A percentile compares a stretch with the other conserved stretches of the same genome.
phyloP scores from a whole-genome alignment of 2,797 vertebrate species.

The Eleutherodactylus coqui region DNA sequence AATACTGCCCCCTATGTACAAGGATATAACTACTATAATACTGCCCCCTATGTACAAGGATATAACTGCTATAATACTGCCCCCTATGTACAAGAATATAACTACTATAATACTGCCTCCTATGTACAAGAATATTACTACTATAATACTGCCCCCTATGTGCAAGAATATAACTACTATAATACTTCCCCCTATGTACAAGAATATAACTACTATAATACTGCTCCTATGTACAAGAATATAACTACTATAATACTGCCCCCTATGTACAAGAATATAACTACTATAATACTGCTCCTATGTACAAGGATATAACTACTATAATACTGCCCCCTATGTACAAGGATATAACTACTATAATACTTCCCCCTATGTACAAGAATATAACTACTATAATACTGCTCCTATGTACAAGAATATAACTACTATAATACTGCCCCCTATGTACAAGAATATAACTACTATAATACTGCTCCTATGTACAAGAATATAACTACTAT shows the following conservation, averaged over 20 bases:
- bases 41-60: no score
- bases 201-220: neutral
- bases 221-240: neutral
- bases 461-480: neutral
- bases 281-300: neutral
- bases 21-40: conserved; percentile 7
- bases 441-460: conserved; percentile 6
- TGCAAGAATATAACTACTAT: neutral
- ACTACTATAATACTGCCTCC: conserved; percentile 9
- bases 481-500: conserved; percentile 1
- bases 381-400: conserved; percentile 11
- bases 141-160: neutral
- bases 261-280: neutral
- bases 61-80: neutral
- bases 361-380: neutral
- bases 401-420: conserved; percentile 1
- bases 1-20: neutral
- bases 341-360: conserved; percentile 1
- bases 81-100: neutral
- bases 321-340: conserved; percentile 1
- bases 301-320: neutral
- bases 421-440: conserved; percentile 11
- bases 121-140: neutral
- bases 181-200: neutral
- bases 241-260: conserved; percentile 4